Evolutionary conservation across 2,797 vertebrate species (phyloP).

Genomic region (Scomberomorus guttatus): DNA sequence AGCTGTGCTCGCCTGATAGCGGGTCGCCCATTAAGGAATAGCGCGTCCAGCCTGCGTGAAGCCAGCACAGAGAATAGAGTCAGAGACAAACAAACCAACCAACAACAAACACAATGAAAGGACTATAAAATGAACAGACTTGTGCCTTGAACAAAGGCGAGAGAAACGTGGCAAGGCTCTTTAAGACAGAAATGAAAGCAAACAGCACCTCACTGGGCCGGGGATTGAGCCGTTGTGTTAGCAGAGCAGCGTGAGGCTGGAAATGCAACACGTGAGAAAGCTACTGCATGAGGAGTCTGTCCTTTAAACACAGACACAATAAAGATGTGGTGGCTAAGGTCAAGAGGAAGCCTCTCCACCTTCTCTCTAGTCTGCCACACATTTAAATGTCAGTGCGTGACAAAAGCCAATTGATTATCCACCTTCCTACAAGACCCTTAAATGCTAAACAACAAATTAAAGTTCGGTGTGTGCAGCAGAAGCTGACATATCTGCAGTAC

Average conservation of each 20-base stretch:
- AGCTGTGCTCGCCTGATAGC: conserved; percentile 90
- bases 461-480: conserved; percentile 70
- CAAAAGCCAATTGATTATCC: conserved; percentile 86
- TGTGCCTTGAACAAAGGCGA: conserved; percentile 65
- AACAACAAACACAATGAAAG: conserved; percentile 73
- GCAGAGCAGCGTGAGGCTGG: conserved; percentile 53
- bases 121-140: conserved; percentile 67
- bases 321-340: conserved; percentile 76
- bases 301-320: conserved; percentile 79
- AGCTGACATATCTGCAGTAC: conserved; percentile 56
- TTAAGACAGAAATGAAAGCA: conserved; percentile 64
- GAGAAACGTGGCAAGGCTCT: conserved; percentile 64
- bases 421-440: conserved; percentile 80
- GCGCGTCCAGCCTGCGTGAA: conserved; percentile 90
- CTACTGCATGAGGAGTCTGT: conserved; percentile 65
- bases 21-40: conserved; percentile 92
- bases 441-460: conserved; percentile 87
- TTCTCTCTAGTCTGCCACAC: conserved; percentile 65
- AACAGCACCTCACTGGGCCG: conserved; percentile 57
- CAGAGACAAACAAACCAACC: conserved; percentile 69
- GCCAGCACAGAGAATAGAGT: conserved; percentile 77
- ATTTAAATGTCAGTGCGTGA: conserved; percentile 84
- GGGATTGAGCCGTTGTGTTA: conserved; percentile 56
- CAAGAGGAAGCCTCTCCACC: conserved; percentile 69
- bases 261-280: conserved; percentile 69